These are phyloP conservation scores for Tryphoninae sp. DNA, from an alignment of 2,888 invertebrate genomes.

Conservation along the genomic window DNA sequence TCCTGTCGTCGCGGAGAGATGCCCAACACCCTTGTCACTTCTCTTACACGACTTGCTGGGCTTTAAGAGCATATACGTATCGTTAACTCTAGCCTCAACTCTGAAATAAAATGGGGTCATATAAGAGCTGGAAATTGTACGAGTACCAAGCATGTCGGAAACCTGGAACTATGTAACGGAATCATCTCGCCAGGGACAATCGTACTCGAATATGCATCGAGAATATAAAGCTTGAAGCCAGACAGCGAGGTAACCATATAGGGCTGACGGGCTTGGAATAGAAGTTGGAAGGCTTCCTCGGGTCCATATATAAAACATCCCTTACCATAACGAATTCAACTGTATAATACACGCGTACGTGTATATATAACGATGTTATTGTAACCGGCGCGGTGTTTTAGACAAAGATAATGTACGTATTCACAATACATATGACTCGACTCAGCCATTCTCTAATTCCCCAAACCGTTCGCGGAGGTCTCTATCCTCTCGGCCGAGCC, in stretches of 20 bases:
- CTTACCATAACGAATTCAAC: neutral
- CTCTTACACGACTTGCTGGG: conserved; percentile 34
- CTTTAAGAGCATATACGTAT: conserved; percentile 42
- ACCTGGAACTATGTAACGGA: neutral
- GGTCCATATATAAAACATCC: conserved; percentile 8
- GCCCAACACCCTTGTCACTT: conserved; percentile 45
- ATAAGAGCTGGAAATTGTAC: conserved; percentile 11
- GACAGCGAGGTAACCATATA: neutral
- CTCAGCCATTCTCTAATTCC: conserved; percentile 42
- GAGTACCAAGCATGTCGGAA: neutral
- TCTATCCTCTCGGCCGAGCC: neutral
- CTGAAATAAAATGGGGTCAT: conserved; percentile 36
- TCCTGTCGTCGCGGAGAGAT: conserved; percentile 30
- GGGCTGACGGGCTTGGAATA: conserved; percentile 7
- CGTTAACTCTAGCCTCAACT: conserved; percentile 9
- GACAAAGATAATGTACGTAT: conserved; percentile 2
- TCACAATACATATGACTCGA: conserved; percentile 3
- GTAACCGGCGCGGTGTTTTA: neutral
- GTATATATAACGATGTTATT: neutral
- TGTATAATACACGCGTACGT: neutral
- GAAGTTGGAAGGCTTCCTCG: conserved; percentile 28
- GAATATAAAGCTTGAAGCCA: neutral
- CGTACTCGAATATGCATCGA: neutral
- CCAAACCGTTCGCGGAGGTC: conserved; percentile 19
- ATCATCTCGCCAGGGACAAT: neutral